Base-by-base conservation (phyloP, 2,888 invertebrate genomes). In the Acrobasis suavella region DNA sequence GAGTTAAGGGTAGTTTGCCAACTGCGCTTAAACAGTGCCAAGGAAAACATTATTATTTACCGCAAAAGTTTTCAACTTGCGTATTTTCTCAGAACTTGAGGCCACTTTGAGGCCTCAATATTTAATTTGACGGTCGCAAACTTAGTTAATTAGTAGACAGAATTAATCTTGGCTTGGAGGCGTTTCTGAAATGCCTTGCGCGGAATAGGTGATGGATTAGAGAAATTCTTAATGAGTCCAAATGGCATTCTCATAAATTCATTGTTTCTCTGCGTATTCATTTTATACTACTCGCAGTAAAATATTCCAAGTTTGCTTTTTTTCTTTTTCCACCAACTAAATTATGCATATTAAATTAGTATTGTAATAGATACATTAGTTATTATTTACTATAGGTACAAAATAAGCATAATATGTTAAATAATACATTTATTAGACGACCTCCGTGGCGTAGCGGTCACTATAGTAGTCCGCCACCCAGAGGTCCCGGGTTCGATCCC, bases 101-200 rank as follows among this genome's bases (percentile, higher is more conserved):
- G 22, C 42, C 17, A 50, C 14, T 50, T 59, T 49, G 51, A 51
- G 37, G 58, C 58, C 32, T 60, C 60, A 60, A 60, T 60, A 52
- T 52, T 52, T 60, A 60, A 60, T 60, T 60, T 60, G 60, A 60
- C 52, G 60, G 52, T 15, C 46, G 38, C 51, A 9, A 60, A 60
- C 60, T 60, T 60, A 52, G 15, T 60, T 60, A 60, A 60, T 60
- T 60, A 60, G 60, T 52, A n/a, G 52, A 42, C 39, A 46, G 14
- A 52, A 60, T 60, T 60, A 60, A 60, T 60, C 60, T 52, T 42
- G 59, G 52, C 16, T 51, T 51, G 8, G 32, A 32, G 52, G 14
- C 12, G 50, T 50, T 10, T 15, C 17, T 32, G 5, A 12, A 10
- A 10, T 15, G 22, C 16, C 15, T 49, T 49, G 32, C 37, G 9